phyloP scores from a whole-genome alignment of 2,113 vertebrate genomes.

The Myiozetetes cayanensis region DNA sequence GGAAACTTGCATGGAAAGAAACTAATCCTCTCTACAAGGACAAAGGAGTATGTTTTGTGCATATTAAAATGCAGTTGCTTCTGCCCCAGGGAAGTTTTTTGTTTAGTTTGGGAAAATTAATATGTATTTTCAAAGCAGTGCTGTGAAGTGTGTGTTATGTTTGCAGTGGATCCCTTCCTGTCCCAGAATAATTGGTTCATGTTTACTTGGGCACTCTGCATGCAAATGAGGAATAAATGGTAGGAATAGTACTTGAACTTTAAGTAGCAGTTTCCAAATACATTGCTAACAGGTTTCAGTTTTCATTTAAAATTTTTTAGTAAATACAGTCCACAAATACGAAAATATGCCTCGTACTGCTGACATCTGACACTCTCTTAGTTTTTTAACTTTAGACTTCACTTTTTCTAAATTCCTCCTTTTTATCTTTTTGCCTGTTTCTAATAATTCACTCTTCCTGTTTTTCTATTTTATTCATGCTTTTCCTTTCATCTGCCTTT shows the following conservation, averaged over 20 bases:
- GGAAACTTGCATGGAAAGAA: neutral
- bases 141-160: neutral
- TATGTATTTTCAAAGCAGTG: neutral
- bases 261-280: neutral
- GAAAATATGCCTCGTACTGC: accelerated
- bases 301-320: neutral
- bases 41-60: neutral
- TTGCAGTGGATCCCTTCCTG: neutral
- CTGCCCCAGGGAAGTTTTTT: neutral
- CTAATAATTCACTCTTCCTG: neutral
- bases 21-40: neutral
- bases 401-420: neutral
- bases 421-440: constrained; percentile 15
- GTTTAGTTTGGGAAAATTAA: neutral
- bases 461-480: neutral
- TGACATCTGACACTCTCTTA: neutral
- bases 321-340: neutral
- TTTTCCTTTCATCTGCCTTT: constrained; percentile 8
- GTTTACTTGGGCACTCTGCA: neutral
- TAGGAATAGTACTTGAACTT: neutral
- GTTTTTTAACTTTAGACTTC: neutral
- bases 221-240: neutral
- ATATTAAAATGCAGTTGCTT: neutral
- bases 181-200: neutral
- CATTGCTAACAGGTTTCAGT: neutral